Conservation (phyloP, 2,797 vertebrate species). For the Poecile montanus region DNA sequence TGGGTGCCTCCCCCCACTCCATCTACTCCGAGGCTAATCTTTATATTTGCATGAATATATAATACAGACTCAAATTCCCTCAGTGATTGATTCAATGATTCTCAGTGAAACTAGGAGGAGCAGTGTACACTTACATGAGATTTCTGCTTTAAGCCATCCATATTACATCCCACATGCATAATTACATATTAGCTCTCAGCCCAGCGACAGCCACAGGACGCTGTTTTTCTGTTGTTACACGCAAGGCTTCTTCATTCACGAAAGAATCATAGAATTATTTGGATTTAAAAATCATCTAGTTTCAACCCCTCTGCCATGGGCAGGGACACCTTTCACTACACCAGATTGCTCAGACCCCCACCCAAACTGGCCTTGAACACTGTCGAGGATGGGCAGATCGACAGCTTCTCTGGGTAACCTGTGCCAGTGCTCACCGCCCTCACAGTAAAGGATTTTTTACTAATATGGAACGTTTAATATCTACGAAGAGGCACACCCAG, state of each 20-base stretch:
- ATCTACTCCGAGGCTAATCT: not conserved
- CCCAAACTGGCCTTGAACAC: not conserved
- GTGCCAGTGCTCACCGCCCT: not conserved
- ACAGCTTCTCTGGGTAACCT: not conserved
- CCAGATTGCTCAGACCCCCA: not conserved
- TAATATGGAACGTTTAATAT: not conserved
- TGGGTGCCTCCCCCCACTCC: not conserved
- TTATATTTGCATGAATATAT: not conserved
- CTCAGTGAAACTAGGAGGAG: not conserved
- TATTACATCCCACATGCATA: rapidly evolving
- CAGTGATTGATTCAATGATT: not conserved
- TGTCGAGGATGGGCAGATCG: not conserved
- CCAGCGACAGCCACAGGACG: rapidly evolving
- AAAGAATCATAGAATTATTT: not conserved
- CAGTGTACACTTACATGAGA: not conserved
- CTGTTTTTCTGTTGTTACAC: not conserved
- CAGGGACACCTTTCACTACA: not conserved
- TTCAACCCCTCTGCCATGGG: not conserved
- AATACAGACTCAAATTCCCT: not conserved
- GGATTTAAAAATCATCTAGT: not conserved
- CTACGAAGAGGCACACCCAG: not conserved
- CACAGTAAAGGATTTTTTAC: not conserved
- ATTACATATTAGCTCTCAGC: rapidly evolving
- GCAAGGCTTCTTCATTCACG: not conserved
- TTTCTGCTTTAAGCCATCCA: not conserved